Evolutionary conservation across 37 sponge, comb jelly and placozoan species (phyloP).

Genomic region (Amphimedon queenslandica): DNA sequence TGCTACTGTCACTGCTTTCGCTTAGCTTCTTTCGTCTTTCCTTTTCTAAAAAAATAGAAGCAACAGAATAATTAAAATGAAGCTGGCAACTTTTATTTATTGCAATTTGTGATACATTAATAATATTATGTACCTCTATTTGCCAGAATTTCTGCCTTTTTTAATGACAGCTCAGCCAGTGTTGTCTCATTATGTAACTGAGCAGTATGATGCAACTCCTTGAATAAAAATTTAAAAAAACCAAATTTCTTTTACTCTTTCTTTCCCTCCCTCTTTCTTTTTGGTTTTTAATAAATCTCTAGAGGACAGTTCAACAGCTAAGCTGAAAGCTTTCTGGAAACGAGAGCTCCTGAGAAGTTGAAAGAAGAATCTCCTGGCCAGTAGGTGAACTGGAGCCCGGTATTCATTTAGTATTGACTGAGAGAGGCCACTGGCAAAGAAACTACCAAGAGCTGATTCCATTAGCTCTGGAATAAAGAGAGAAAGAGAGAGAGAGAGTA

Average conservation of each 20-base stretch:
- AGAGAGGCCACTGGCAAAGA: conserved; percentile 15
- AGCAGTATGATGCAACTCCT: conserved; percentile 67
- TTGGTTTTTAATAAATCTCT: conserved; percentile 65
- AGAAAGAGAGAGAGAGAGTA: too few species aligned
- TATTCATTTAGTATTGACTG: conserved; percentile 11
- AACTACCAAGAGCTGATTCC: conserved; percentile 47
- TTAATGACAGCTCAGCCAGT: conserved; percentile 40
- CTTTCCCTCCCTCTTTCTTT: too few species aligned
- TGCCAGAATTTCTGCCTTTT: conserved; percentile 25
- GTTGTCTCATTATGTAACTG: conserved; percentile 11
- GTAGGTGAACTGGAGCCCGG: conserved; percentile 16
- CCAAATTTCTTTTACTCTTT: too few species aligned
- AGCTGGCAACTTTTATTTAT: too few species aligned
- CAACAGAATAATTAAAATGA: too few species aligned
- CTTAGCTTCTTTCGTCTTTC: too few species aligned
- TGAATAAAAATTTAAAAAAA: too few species aligned
- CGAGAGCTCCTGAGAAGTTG: conserved; percentile 33
- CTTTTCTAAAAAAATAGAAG: too few species aligned
- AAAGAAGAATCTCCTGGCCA: conserved; percentile 58
- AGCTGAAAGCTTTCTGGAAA: conserved; percentile 48
- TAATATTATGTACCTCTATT: not conserved
- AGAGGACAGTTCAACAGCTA: conserved; percentile 44
- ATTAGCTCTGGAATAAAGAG: conserved; percentile 27
- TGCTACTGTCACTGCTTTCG: too few species aligned
- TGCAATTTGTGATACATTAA: too few species aligned